Evolutionary conservation across 1,140 invertebrate genomes (phyloP).

Genomic region (Cecropterus lyciades): DNA sequence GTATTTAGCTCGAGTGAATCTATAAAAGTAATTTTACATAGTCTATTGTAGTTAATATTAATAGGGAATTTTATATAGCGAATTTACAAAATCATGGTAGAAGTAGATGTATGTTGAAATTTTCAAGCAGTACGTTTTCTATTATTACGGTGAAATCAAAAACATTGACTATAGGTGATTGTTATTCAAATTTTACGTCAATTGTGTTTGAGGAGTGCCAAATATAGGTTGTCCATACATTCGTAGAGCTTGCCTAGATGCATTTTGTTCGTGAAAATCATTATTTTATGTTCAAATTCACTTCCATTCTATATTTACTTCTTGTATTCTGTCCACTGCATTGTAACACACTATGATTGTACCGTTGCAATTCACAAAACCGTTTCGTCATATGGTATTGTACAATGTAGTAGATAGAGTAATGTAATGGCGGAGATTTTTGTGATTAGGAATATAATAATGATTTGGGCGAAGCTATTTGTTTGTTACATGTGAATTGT

Average conservation of each 20-base stretch:
- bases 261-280: background rate
- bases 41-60: conserved; percentile 34
- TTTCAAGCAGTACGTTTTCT: conserved; percentile 9
- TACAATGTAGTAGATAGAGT: too few relatives aligned
- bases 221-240: background rate
- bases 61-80: conserved; percentile 51
- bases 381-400: too few relatives aligned
- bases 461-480: too few relatives aligned
- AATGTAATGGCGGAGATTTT: too few relatives aligned
- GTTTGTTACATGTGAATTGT: too few relatives aligned
- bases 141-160: background rate
- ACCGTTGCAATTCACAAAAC: too few relatives aligned
- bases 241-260: conserved; percentile 22
- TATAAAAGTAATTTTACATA: conserved; percentile 32
- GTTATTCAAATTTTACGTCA: conserved; percentile 9
- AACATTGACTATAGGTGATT: conserved; percentile 17
- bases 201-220: conserved; percentile 4
- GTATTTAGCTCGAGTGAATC: conserved; percentile 20
- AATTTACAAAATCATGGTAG: conserved; percentile 48
- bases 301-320: too few relatives aligned
- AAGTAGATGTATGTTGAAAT: conserved; percentile 21
- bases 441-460: too few relatives aligned
- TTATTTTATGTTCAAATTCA: too few relatives aligned
- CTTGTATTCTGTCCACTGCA: too few relatives aligned
- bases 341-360: too few relatives aligned